A percentile compares a stretch with the other conserved stretches of the same genome.
Conservation (phyloP, 2,888 invertebrate species). For the Formica aserva region DNA sequence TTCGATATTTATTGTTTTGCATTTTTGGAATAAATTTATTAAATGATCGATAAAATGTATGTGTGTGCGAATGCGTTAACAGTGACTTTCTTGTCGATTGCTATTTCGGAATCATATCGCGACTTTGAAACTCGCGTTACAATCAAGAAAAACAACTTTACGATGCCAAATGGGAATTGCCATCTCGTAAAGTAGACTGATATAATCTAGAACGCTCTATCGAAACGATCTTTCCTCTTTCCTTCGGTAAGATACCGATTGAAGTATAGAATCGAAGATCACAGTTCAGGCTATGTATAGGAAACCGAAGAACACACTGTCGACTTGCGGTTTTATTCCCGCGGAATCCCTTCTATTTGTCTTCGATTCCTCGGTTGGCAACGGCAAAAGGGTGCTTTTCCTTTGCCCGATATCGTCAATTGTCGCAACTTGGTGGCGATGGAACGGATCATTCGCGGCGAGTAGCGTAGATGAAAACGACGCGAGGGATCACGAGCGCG, state of each 20-base stretch:
- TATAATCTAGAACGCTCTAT: conserved; percentile 45
- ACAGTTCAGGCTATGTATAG: conserved; percentile 43
- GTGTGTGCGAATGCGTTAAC: conserved; percentile 7
- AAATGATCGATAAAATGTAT: background rate
- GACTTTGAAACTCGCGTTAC: background rate
- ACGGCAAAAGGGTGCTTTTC: background rate
- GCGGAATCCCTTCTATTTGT: conserved; percentile 55
- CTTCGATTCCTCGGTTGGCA: conserved; percentile 48
- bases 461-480: conserved; percentile 45
- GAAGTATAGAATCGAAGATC: background rate
- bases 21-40: background rate
- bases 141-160: conserved; percentile 76
- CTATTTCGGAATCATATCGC: background rate
- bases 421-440: background rate
- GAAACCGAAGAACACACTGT: conserved; percentile 49
- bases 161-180: conserved; percentile 76
- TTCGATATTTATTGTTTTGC: background rate
- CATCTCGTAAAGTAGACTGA: conserved; percentile 70
- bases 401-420: background rate
- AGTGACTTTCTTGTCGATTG: background rate
- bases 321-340: conserved; percentile 52
- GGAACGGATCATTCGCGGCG: conserved; percentile 22
- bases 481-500: conserved; percentile 39
- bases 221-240: conserved; percentile 47
- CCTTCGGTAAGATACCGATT: background rate